Conservation (phyloP, 1,140 invertebrate species). For the Triops longicaudatus region DNA sequence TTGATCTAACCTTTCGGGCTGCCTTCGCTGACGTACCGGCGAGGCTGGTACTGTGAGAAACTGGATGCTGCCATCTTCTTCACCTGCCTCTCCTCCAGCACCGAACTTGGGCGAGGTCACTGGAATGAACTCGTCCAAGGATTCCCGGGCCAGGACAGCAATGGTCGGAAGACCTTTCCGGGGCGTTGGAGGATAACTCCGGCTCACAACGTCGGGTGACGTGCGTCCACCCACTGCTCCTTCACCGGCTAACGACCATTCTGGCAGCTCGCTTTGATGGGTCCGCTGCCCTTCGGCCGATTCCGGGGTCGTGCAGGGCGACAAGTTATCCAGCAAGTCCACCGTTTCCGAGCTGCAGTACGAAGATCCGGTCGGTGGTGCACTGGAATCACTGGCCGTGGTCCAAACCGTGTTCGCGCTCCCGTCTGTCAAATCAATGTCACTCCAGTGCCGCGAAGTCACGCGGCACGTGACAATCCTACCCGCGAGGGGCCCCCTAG, state of each 20-base stretch:
- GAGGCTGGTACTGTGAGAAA: not conserved
- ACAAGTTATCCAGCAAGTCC: not conserved
- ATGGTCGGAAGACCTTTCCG: not conserved
- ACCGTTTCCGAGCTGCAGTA: not conserved
- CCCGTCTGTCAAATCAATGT: not conserved
- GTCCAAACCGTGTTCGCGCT: not conserved
- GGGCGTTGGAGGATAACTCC: not conserved
- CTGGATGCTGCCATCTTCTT: not conserved
- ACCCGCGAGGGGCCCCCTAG: not conserved
- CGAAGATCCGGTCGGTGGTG: not conserved
- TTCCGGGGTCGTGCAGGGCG: not conserved
- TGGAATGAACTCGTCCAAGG: not conserved
- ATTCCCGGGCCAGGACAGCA: not conserved
- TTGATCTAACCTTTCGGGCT: conserved; percentile 12
- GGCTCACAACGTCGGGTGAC: not conserved
- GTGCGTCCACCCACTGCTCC: not conserved
- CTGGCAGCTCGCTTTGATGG: not conserved
- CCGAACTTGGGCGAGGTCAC: not conserved
- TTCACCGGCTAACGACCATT: not conserved
- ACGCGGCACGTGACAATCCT: conserved; percentile 1
- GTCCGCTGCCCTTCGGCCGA: not conserved
- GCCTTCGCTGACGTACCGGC: not conserved
- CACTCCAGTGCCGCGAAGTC: conserved; percentile 9
- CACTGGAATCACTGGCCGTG: not conserved
- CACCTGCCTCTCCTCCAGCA: not conserved